phyloP scores from a whole-genome alignment of 1,140 invertebrate species.

The Ridgeia piscesae region DNA sequence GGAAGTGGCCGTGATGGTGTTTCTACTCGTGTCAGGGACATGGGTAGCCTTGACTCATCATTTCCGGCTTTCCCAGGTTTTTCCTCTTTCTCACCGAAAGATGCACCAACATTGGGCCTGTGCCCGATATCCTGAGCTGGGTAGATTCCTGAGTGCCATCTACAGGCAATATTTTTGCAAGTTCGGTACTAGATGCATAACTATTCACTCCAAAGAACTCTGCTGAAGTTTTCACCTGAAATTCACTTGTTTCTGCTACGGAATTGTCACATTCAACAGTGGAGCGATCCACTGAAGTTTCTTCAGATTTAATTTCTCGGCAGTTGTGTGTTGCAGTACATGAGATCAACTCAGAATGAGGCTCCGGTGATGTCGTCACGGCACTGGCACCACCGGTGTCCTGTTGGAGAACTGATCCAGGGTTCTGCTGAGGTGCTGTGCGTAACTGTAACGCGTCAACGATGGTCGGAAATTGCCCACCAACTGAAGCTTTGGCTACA shows the following conservation, averaged over 20 bases:
- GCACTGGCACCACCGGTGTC: not conserved
- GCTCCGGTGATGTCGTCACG: not conserved
- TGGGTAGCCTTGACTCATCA: not conserved
- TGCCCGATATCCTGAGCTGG: not conserved
- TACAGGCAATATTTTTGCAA: not conserved
- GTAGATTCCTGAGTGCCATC: not conserved
- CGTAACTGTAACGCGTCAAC: not conserved
- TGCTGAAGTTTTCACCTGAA: not conserved
- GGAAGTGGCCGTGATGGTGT: not conserved
- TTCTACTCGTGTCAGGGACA: not conserved
- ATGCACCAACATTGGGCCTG: not conserved
- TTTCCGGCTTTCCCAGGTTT: not conserved
- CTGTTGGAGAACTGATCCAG: not conserved
- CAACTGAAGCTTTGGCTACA: not conserved
- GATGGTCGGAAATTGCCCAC: not conserved
- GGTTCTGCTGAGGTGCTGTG: not conserved
- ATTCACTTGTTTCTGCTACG: not conserved
- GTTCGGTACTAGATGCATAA: no score
- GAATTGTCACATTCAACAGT: not conserved
- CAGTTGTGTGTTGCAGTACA: not conserved
- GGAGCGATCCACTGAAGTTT: not conserved
- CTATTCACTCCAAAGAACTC: no score
- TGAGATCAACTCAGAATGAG: not conserved
- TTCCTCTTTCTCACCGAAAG: not conserved
- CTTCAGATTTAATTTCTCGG: not conserved